A percentile compares a stretch with the other conserved stretches of the same genome.
phyloP scores from a whole-genome alignment of 2,888 invertebrate species.

The Amphimallon solstitiale region DNA sequence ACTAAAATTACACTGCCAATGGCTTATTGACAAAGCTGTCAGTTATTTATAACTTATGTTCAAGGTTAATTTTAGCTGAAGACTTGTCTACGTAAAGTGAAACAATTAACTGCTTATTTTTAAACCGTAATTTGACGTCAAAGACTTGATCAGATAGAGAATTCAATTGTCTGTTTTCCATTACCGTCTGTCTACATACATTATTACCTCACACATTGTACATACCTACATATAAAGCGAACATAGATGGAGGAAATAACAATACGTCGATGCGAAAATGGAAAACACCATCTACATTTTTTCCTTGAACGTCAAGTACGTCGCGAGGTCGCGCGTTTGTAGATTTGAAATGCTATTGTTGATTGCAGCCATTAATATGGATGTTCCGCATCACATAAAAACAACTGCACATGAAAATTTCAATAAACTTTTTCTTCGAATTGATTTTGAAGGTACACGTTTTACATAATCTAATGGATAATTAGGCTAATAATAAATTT shows the following conservation, averaged over 20 bases:
- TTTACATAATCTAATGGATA: too few relatives aligned
- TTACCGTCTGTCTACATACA: slow-evolving; percentile 15
- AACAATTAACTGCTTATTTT: slow-evolving; percentile 25
- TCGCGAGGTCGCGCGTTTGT: slow-evolving; percentile 20
- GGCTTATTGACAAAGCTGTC: background rate
- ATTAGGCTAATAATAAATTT: too few relatives aligned
- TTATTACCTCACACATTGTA: slow-evolving; percentile 21
- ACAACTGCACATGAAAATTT: too few relatives aligned
- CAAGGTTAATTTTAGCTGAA: slow-evolving; percentile 1
- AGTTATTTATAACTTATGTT: background rate
- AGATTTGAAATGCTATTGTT: slow-evolving; percentile 5
- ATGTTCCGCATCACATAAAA: background rate
- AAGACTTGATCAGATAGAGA: slow-evolving; percentile 12
- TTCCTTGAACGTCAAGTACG: slow-evolving; percentile 28
- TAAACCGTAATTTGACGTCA: slow-evolving; percentile 21
- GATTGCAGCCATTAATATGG: slow-evolving; percentile 15
- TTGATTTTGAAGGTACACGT: too few relatives aligned
- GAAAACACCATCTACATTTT: slow-evolving; percentile 26
- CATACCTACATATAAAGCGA: slow-evolving; percentile 5
- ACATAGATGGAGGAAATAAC: slow-evolving; percentile 20
- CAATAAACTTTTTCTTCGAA: too few relatives aligned
- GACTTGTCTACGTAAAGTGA: background rate
- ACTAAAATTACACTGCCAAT: too few relatives aligned
- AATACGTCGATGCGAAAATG: slow-evolving; percentile 17
- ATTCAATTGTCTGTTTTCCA: slow-evolving; percentile 21